Percentiles rank a stretch among this genome's conserved stretches.
Conservation (phyloP, 2,113 vertebrate species). For the Amphilophus citrinellus region DNA sequence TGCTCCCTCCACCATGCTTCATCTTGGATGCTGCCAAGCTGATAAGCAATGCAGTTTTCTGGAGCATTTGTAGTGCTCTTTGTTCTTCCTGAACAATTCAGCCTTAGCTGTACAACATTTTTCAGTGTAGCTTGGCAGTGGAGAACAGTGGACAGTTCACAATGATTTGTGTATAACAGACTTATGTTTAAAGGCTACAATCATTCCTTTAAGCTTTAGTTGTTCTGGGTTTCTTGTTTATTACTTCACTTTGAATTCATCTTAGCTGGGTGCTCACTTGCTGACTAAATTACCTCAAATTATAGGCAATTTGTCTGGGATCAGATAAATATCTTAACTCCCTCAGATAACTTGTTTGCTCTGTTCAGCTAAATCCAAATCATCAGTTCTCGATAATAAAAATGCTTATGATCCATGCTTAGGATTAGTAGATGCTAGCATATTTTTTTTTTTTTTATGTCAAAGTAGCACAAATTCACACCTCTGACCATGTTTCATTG, state of each 20-base stretch:
- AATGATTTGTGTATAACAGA: not conserved
- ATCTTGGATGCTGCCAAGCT: not conserved
- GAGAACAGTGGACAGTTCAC: not conserved
- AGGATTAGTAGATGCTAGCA: not conserved
- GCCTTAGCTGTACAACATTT: not conserved
- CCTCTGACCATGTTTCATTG: too few species aligned
- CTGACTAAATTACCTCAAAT: not conserved
- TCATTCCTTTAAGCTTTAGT: not conserved
- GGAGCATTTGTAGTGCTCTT: not conserved
- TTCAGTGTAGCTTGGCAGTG: not conserved
- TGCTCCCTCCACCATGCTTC: not conserved
- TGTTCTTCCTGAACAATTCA: not conserved
- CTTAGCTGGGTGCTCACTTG: conserved; percentile 4
- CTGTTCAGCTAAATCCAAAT: not conserved
- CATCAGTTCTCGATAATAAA: not conserved
- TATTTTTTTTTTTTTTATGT: not conserved
- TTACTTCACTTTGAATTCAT: not conserved
- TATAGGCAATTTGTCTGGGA: conserved; percentile 1
- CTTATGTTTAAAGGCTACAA: not conserved
- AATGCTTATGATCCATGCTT: not conserved
- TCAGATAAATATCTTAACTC: conserved; percentile 11
- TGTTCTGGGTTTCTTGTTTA: not conserved
- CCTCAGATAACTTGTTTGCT: not conserved
- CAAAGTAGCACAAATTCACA: not conserved
- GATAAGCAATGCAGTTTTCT: not conserved